Conservation (phyloP, 92 coral and sea anemone species). For the Parazoanthus darwini region DNA sequence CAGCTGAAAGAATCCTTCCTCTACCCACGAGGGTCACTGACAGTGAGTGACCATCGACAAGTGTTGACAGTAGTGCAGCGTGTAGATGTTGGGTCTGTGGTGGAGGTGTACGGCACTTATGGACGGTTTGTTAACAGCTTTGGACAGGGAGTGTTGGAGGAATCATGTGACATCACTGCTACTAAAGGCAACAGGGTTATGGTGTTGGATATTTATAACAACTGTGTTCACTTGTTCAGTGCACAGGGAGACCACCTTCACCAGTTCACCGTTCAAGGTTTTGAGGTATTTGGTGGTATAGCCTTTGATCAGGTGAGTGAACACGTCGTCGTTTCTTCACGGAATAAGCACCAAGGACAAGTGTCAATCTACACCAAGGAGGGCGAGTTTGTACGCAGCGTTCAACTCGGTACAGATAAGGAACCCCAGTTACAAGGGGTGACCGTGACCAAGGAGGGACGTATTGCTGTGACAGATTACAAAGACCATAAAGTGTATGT, state of each 20-base stretch:
- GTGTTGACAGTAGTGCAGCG: not conserved
- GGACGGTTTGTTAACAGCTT: constrained; percentile 18
- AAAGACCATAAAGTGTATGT: not conserved
- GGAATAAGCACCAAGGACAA: not conserved
- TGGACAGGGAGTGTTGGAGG: not conserved
- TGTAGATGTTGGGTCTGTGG: not conserved
- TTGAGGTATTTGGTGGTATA: not conserved
- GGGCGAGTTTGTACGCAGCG: constrained; percentile 26
- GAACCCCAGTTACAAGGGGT: accelerated
- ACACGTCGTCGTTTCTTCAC: constrained; percentile 34
- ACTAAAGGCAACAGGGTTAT: constrained; percentile 12
- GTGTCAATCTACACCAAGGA: not conserved
- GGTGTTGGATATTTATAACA: not conserved
- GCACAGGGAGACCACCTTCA: constrained; percentile 9
- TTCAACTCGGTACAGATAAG: not conserved
- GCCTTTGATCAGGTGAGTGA: constrained; percentile 26
- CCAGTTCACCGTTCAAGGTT: constrained; percentile 20
- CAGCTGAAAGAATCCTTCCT: too few relatives aligned
- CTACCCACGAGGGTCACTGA: too few relatives aligned
- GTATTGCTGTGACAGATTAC: not conserved
- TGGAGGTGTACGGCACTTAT: constrained; percentile 31
- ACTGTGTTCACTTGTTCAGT: constrained; percentile 44
- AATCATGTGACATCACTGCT: not conserved
- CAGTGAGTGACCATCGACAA: too few relatives aligned
- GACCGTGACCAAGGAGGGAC: constrained; percentile 6